Percentiles rank a stretch among this genome's conserved stretches.
Evolutionary conservation across 1,140 invertebrate genomes (phyloP).

Genomic region (Parapsyche elsis): DNA sequence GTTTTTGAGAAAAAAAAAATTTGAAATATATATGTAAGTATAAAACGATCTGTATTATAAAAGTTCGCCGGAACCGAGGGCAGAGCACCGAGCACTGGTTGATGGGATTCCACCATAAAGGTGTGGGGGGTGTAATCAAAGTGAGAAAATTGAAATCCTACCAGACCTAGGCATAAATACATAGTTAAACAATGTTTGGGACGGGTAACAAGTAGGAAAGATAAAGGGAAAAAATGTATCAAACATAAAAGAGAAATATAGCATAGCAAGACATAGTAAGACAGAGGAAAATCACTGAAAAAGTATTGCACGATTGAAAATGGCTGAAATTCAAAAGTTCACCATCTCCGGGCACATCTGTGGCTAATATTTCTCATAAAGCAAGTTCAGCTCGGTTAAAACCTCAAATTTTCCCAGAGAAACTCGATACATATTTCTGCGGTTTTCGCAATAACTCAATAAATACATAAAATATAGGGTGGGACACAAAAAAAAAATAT

Average conservation of each 20-base stretch:
- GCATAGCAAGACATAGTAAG: too few species aligned
- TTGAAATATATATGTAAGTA: too few species aligned
- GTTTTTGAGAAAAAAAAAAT: too few species aligned
- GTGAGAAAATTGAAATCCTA: conserved; percentile 14
- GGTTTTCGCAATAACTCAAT: too few species aligned
- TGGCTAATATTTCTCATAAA: background rate
- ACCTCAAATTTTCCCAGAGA: background rate
- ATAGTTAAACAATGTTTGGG: background rate
- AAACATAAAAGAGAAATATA: background rate
- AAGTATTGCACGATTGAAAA: too few species aligned
- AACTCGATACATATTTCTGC: background rate
- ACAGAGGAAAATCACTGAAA: background rate
- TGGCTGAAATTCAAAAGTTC: background rate
- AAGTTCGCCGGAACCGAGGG: background rate
- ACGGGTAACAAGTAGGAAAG: background rate
- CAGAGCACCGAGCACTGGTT: background rate
- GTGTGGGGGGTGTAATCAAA: background rate
- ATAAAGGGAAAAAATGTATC: background rate
- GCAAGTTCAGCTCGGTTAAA: background rate
- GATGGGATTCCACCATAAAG: background rate
- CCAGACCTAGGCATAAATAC: background rate
- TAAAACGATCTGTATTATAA: background rate
- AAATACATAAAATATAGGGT: too few species aligned
- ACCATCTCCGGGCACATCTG: background rate
- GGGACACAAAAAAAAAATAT: too few species aligned